A percentile compares a stretch with the other conserved stretches of the same genome.
These are phyloP conservation scores for Habropoda laboriosa DNA, from an alignment of 1,140 invertebrate species.

Conservation along the genomic window DNA sequence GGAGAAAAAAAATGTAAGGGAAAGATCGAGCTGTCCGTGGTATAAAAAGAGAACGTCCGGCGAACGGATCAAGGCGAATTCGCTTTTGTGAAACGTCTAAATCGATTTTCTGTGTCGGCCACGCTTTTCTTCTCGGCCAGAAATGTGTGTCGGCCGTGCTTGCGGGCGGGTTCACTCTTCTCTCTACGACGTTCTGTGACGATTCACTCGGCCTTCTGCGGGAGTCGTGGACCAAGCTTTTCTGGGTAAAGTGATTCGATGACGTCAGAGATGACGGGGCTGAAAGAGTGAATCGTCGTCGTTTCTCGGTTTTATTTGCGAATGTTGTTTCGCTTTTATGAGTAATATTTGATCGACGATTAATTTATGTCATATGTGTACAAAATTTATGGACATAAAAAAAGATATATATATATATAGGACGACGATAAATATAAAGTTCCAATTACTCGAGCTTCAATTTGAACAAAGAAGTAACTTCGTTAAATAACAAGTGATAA, in stretches of 20 bases:
- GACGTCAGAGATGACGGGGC: neutral
- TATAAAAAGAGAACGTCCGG: slow-evolving; percentile 4
- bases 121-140: slow-evolving; percentile 20
- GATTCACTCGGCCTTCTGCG: slow-evolving; percentile 8
- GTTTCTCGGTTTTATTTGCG: neutral
- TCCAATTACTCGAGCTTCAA: too few relatives aligned
- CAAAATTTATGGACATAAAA: too few relatives aligned
- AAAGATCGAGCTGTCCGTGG: slow-evolving; percentile 15
- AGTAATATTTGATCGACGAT: too few relatives aligned
- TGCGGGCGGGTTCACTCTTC: neutral
- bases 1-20: neutral
- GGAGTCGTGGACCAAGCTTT: neutral
- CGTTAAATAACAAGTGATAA: too few relatives aligned
- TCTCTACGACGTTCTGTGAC: neutral
- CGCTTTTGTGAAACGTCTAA: slow-evolving; percentile 38
- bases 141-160: slow-evolving; percentile 22
- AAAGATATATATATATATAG: too few relatives aligned
- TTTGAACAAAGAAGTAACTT: too few relatives aligned
- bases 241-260: slow-evolving; percentile 3
- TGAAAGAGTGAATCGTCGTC: neutral
- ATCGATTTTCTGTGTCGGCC: slow-evolving; percentile 35
- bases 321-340: neutral
- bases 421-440: too few relatives aligned
- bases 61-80: slow-evolving; percentile 42
- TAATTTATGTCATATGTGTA: too few relatives aligned